Base-by-base conservation (phyloP, 2,113 vertebrate genomes). In the Rhegmatorhina hoffmannsi region DNA sequence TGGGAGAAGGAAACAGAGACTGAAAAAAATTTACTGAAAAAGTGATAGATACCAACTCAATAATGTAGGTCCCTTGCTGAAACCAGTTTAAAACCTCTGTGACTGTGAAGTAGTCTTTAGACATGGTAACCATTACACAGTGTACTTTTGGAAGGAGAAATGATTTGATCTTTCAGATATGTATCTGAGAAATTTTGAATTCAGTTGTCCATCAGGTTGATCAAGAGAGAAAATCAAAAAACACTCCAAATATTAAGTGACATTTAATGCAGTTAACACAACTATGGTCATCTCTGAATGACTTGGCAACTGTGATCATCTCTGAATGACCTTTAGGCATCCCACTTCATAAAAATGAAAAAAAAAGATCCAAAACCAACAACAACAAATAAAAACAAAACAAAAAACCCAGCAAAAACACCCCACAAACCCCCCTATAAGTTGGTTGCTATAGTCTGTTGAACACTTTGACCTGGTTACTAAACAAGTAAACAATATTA, bases 1-100 rank as follows among this genome's bases (percentile, higher is more conserved):
- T 52, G 31, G 38, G 50, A 84, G 62, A 79, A 82, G 19, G 10
- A 89, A 94, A 90, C 47, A 15, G 69, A 87, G 25, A 84, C 11
- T 85, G 63, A 90, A 95, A 89, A 93, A 17, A 94, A 95, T 87
- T 85, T 80, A 80, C 44, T 23, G 24, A 6, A 8, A 60, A 73
- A 95, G 26, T 83, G 55, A 80, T 64, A 93, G 52, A 26, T 83
- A 90, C 53, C 90, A 67, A 92, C 77, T 77, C 75, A 52, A 83
- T 74, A 93, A 83, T 52, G 10, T 17, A 60, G 21, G 11, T 83
- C 55, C 29, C 40, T 90, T 87, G 70, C 46, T 91, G 74, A 89
- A 91, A 84, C 11, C 31, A 88, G 34, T 75, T 28, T 87, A 80
- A 95, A 86, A 70, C 6, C 31, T 49, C 53, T 77, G 46, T 79